Conservation (phyloP, 2,113 vertebrate species). For the Zosterops hypoxanthus region DNA sequence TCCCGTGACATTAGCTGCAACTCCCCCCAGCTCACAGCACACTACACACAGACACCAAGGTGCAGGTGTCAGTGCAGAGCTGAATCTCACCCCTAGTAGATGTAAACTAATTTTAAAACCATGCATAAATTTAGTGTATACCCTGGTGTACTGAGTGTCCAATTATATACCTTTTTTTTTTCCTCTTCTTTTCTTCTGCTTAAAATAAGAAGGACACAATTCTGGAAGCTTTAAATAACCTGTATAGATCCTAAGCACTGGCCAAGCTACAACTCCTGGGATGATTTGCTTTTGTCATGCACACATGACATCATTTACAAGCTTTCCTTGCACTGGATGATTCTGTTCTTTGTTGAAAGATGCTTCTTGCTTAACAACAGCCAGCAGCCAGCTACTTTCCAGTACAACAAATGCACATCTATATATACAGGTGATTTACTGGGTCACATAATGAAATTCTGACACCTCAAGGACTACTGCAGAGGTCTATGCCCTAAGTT, state of each 20-base stretch:
- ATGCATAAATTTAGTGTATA: neutral
- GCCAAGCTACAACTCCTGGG: neutral
- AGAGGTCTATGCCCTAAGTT: neutral
- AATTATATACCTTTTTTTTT: neutral
- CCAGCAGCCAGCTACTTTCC: neutral
- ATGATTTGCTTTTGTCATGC: neutral
- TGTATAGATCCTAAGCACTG: neutral
- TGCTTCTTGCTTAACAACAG: neutral
- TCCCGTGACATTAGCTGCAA: rapidly evolving
- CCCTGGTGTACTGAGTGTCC: rapidly evolving
- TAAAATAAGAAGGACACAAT: neutral
- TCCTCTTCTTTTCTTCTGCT: neutral
- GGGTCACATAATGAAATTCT: neutral
- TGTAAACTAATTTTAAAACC: neutral
- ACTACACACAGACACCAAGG: neutral
- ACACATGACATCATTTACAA: neutral
- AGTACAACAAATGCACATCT: neutral
- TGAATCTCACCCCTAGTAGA: neutral
- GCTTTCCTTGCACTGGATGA: neutral
- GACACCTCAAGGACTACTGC: neutral
- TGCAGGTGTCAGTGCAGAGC: neutral
- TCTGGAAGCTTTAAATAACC: neutral
- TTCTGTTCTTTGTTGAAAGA: neutral
- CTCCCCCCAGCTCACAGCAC: rapidly evolving
- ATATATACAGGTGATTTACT: rapidly evolving